Evolutionary conservation across 1,140 invertebrate species (phyloP).

Genomic region (Halotydeus destructor): DNA sequence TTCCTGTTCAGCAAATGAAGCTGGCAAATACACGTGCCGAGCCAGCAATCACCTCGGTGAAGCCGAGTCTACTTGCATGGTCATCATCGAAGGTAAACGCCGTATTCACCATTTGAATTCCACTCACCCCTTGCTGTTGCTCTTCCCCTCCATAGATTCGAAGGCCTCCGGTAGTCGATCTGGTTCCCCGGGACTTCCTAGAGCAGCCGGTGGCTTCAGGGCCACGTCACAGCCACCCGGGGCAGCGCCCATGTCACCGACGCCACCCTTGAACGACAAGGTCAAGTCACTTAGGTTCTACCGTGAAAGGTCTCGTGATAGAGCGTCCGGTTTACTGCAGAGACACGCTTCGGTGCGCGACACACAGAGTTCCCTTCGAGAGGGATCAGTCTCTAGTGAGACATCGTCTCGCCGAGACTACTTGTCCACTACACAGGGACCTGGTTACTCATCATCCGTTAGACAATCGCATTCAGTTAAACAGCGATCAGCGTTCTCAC

Average conservation of each 20-base stretch:
- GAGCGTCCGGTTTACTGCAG: background rate
- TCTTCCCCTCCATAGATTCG: constrained; percentile 77
- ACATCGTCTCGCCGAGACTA: too few relatives aligned
- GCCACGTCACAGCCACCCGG: constrained; percentile 16
- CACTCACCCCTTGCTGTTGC: constrained; percentile 84
- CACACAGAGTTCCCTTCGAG: background rate
- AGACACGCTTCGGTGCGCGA: background rate
- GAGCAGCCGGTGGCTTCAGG: constrained; percentile 55
- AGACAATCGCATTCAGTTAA: too few relatives aligned
- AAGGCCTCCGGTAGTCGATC: constrained; percentile 89
- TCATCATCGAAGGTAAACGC: constrained; percentile 78
- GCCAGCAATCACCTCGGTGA: constrained; percentile 77
- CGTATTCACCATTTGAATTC: too few relatives aligned
- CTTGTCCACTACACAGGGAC: too few relatives aligned
- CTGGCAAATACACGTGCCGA: constrained; percentile 81
- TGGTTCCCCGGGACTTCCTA: constrained; percentile 77
- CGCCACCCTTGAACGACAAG: background rate
- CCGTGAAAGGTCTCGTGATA: background rate
- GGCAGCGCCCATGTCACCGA: too few relatives aligned
- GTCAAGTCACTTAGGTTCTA: background rate
- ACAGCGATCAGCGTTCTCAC: too few relatives aligned
- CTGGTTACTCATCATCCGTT: too few relatives aligned
- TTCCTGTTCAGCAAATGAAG: constrained; percentile 77
- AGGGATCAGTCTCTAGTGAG: too few relatives aligned
- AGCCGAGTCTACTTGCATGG: constrained; percentile 81